Base-by-base conservation (phyloP, 1,140 invertebrate species). In the Mya arenaria region DNA sequence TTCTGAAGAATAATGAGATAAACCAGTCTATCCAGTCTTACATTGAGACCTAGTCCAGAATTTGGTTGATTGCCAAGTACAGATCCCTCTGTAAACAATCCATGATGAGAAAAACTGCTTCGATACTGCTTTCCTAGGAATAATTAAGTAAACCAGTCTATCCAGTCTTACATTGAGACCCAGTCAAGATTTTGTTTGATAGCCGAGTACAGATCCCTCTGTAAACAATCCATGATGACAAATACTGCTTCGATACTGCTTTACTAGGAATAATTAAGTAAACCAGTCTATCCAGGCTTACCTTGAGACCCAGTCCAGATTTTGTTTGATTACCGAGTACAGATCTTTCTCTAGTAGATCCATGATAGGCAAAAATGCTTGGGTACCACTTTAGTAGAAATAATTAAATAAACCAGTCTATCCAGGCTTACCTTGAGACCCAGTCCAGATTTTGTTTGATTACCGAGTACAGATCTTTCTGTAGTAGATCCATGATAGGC, bases 71-170 rank as follows among this genome's bases (percentile, higher is more conserved):
- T 28, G 96, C 97, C 77, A 96, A 95, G 90, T 97, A 96, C 19
- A 98, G 94, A 94, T 98, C 97, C 83, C 95, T 93, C 44, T 94
- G 94, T 90, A 97, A 93, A 13, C 94, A 82, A 63, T 94, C 94
- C 91, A 97, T 97, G 37, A 98, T 95, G 3, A 98, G 93, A 23
- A 97, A 93, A 71, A 98, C 97, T 58, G 96, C 95, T n/a, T 96
- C 95, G 58, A 94, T 94, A n/a, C n/a, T n/a, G n/a, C n/a, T n/a
- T n/a, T n/a, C n/a, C n/a, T n/a, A n/a, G n/a, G n/a, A n/a, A n/a
- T n/a, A n/a, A n/a, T n/a, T n/a, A n/a, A n/a, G n/a, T n/a, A n/a
- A n/a, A n/a, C n/a, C 15, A 48, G 10, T 48, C 10, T 13, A 48
- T 48, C 10, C 44, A 48, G n/a, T 23, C 52, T 86, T 85, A 94